Percentiles rank a stretch among this genome's conserved stretches.
Conservation (phyloP, 2,113 vertebrate genomes). For the Nothocercus nigrocapillus region DNA sequence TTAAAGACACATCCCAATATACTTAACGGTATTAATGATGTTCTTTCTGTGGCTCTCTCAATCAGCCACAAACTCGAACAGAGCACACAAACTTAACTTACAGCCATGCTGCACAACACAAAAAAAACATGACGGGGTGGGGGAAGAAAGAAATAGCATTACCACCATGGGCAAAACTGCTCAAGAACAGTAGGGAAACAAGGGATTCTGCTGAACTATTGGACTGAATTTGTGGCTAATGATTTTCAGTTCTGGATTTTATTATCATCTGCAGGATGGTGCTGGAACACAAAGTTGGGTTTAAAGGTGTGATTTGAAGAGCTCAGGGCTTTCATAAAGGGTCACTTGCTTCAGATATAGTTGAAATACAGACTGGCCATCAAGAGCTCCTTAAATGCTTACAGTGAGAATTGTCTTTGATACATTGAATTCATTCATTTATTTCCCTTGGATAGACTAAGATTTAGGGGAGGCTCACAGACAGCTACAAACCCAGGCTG, state of each 20-base stretch:
- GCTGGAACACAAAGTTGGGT: background rate
- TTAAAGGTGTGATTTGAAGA: background rate
- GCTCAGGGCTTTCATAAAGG: background rate
- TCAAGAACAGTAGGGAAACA: background rate
- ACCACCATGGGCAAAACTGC: background rate
- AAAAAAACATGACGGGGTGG: fast-evolving
- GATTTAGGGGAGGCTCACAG: background rate
- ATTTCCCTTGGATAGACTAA: background rate
- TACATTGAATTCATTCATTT: background rate
- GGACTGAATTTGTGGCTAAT: background rate
- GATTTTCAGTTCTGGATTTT: background rate
- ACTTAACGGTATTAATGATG: background rate
- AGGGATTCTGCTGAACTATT: background rate
- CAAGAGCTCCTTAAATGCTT: background rate
- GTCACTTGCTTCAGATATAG: background rate
- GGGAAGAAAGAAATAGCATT: background rate
- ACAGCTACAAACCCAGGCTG: background rate
- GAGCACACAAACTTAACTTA: background rate
- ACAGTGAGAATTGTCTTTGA: background rate
- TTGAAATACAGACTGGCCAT: background rate
- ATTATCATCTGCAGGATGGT: background rate
- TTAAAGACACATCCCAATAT: background rate
- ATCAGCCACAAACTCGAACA: background rate
- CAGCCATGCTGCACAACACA: background rate
- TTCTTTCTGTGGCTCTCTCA: background rate